Evolutionary conservation across 2,113 vertebrate genomes (phyloP).

Genomic region (Turdus rufiventris): DNA sequence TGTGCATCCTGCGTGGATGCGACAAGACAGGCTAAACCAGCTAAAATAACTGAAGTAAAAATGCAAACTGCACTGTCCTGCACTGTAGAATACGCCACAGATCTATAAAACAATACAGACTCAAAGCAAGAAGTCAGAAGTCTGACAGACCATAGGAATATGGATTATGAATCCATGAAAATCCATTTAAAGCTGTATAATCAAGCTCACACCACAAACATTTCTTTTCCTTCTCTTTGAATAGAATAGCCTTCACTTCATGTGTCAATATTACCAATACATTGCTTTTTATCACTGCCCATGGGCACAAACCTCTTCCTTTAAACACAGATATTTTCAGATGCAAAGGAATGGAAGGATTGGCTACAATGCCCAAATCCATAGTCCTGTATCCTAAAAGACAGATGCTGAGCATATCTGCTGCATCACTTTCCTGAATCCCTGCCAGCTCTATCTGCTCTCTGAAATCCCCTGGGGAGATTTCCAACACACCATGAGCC

Average conservation of each 20-base stretch:
- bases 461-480: background rate
- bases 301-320: background rate
- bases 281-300: accelerated
- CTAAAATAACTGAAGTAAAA: background rate
- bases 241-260: background rate
- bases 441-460: background rate
- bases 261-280: background rate
- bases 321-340: background rate
- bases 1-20: background rate
- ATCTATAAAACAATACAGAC: background rate
- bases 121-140: background rate
- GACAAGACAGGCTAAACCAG: background rate
- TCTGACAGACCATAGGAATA: background rate
- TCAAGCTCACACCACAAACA: background rate
- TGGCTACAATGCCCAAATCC: background rate
- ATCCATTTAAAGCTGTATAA: background rate
- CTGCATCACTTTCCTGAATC: background rate
- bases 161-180: background rate
- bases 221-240: background rate
- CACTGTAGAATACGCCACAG: background rate
- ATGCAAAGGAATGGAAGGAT: background rate
- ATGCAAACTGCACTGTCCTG: background rate
- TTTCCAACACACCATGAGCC: background rate
- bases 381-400: background rate
- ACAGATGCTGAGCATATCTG: background rate